Percentiles rank a stretch among this genome's conserved stretches.
phyloP scores from a whole-genome alignment of 2,888 invertebrate species.

The Drosophila nigritarsus region DNA sequence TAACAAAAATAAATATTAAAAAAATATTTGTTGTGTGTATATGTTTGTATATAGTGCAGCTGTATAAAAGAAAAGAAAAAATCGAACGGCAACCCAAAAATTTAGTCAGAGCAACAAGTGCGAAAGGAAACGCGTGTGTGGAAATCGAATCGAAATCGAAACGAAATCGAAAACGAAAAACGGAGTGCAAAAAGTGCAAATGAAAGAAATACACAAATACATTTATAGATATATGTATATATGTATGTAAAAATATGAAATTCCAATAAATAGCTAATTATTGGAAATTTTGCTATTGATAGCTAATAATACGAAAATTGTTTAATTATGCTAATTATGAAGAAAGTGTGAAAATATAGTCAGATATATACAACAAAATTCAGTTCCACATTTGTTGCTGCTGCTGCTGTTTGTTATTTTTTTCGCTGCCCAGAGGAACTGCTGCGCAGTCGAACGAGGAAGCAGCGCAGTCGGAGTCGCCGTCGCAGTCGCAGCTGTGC shows the following conservation, averaged over 20 bases:
- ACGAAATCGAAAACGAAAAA: constrained; percentile 50
- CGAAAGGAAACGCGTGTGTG: constrained; percentile 46
- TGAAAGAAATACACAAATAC: constrained; percentile 27
- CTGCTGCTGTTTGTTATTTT: not conserved
- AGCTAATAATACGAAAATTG: constrained; percentile 44
- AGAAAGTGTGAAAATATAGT: constrained; percentile 59
- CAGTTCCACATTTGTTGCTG: constrained; percentile 23
- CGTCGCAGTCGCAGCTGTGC: constrained; percentile 11
- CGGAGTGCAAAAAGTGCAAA: constrained; percentile 43
- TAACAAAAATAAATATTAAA: constrained; percentile 49
- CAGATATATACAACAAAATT: constrained; percentile 18
- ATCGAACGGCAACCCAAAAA: constrained; percentile 1
- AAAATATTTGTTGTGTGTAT: constrained; percentile 24
- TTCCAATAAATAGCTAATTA: constrained; percentile 54
- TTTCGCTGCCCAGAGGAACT: constrained; percentile 1
- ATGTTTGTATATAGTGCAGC: constrained; percentile 24
- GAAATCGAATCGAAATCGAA: constrained; percentile 16
- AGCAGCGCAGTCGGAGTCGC: constrained; percentile 34
- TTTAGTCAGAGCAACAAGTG: constrained; percentile 60
- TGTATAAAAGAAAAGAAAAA: constrained; percentile 12
- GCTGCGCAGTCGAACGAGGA: constrained; percentile 42
- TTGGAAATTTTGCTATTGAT: constrained; percentile 46
- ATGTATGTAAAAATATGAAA: constrained; percentile 38
- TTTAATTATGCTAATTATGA: constrained; percentile 54
- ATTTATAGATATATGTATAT: constrained; percentile 6